A percentile compares a stretch with the other conserved stretches of the same genome.
Evolutionary conservation across 2,113 vertebrate genomes (phyloP).

Genomic region (Natator depressus): DNA sequence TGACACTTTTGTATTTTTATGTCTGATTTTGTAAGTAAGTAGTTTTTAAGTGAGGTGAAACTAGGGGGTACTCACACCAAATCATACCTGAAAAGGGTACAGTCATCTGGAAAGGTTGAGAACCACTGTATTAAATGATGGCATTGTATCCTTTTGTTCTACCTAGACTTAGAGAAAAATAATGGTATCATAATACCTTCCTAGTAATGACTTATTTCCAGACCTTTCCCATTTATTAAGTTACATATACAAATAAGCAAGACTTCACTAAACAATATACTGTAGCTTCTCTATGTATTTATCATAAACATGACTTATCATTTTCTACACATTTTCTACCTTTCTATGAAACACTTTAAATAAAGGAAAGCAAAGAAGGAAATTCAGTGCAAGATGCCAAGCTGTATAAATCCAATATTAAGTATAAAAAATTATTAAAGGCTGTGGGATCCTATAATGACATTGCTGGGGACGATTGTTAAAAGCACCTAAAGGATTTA

Average conservation of each 20-base stretch:
- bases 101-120: too few relatives aligned
- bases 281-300: not conserved
- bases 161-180: not conserved
- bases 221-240: not conserved
- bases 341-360: not conserved
- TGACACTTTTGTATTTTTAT: too few relatives aligned
- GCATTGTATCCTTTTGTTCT: not conserved
- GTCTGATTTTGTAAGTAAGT: too few relatives aligned
- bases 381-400: not conserved
- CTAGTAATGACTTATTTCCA: not conserved
- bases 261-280: too few relatives aligned
- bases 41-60: too few relatives aligned
- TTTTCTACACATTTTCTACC: not conserved
- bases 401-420: not conserved
- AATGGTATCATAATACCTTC: not conserved
- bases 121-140: not conserved
- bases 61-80: too few relatives aligned
- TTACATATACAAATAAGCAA: not conserved
- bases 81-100: too few relatives aligned
- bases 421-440: not conserved
- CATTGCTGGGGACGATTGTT: not conserved
- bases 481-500: not conserved
- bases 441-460: not conserved
- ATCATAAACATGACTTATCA: not conserved
- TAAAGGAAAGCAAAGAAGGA: not conserved